Base-by-base conservation (phyloP, 2,113 vertebrate genomes). In the Corythornis vintsioides region DNA sequence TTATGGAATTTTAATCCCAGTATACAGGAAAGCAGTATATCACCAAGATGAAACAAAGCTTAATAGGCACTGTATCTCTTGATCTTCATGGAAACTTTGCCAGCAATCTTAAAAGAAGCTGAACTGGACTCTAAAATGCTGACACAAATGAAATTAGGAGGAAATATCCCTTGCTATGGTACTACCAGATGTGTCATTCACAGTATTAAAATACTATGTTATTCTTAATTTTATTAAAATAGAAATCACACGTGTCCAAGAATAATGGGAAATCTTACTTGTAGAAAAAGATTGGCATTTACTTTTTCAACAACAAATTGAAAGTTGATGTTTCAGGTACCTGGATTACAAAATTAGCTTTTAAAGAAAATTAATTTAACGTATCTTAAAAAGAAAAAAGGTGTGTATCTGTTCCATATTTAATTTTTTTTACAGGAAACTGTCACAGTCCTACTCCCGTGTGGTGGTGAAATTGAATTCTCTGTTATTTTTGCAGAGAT, bases 1-100 rank as follows among this genome's bases (percentile, higher is more conserved):
- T 92, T 79, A 92, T 59, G 94, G 89, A 82, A 48, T 93, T 96
- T 90, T 94, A 71, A 91, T 91, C 92, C 75, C 67, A 83, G 53
- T 53, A 3, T 74, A 56, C 56, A 83, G 79, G 75, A 89, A 70
- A 83, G 84, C 78, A 71, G 55, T 87, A 64, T 73, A 89, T 91
- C 1, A 4, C 81, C 87, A 40, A 91, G 87, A 95, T 93, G 78
- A 94, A 96, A 95, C 60, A 66, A 94, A 92, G 64, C 81, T 91
- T 95, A 93, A 94, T 53, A 76, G 82, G 52, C 52, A 83, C 94
- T 60, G 29, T 74, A 74, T 77, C 84, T 82, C 91, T 80, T 96
- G 74, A 79, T 74, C 71, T 83, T 92, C 76, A 89, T 35, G 63
- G 52, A 90, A 89, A 63, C 67, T 88, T 94, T 79, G 71, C 86